Percentiles rank a stretch among this genome's conserved stretches.
These are phyloP conservation scores for Ferrisia virgata DNA, from an alignment of 2,888 invertebrate species.

Conservation along the genomic window DNA sequence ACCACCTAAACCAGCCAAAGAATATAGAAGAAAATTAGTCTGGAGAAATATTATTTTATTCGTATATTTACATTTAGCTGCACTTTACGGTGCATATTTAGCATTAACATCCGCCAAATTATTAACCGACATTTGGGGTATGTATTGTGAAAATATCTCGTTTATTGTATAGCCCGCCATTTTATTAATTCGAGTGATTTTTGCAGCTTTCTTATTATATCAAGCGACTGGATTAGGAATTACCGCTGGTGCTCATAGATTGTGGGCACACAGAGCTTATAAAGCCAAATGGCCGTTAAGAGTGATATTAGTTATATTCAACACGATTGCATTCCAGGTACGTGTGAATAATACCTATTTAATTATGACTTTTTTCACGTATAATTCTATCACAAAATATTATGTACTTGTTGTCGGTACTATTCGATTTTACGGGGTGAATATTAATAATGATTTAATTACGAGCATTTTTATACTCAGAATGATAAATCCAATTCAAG, in stretches of 20 bases:
- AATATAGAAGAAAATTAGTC: conserved; percentile 58
- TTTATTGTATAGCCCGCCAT: background rate
- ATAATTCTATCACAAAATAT: background rate
- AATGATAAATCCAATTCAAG: background rate
- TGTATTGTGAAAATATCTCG: conserved; percentile 53
- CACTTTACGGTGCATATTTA: conserved; percentile 72
- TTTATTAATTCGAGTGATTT: background rate
- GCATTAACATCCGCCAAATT: conserved; percentile 71
- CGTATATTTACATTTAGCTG: conserved; percentile 69
- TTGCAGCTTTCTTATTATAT: conserved; percentile 68
- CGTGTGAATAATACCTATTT: conserved; percentile 48
- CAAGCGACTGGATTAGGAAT: conserved; percentile 82
- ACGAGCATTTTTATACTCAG: background rate
- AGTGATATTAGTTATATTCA: conserved; percentile 73
- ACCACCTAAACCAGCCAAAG: conserved; percentile 25
- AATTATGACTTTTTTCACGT: background rate
- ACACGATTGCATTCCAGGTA: conserved; percentile 90
- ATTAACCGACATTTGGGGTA: conserved; percentile 69
- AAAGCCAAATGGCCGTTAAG: conserved; percentile 89
- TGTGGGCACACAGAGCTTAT: conserved; percentile 94
- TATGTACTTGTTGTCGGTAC: background rate
- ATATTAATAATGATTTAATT: background rate
- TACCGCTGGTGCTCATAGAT: conserved; percentile 93
- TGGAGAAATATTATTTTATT: conserved; percentile 83
- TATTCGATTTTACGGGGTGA: background rate